Evolutionary conservation across 2,888 invertebrate genomes (phyloP).

Genomic region (Sphaerophoria taeniata): DNA sequence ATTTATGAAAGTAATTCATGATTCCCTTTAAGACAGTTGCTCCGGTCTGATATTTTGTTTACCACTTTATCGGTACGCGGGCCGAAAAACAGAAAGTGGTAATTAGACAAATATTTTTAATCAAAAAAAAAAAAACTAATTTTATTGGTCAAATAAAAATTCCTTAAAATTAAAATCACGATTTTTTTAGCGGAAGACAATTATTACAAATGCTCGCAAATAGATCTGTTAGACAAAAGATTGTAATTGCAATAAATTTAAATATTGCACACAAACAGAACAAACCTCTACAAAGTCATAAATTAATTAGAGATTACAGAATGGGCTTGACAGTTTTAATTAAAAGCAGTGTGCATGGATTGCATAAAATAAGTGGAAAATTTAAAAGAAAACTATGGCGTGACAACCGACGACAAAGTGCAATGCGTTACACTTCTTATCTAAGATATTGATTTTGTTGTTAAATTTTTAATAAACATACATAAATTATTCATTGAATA

Average conservation of each 20-base stretch:
- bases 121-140: slow-evolving; percentile 12
- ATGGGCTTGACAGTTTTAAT: slow-evolving; percentile 59
- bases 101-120: slow-evolving; percentile 30
- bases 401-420: neutral
- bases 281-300: slow-evolving; percentile 55
- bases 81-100: neutral
- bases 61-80: neutral
- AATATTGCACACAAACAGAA: slow-evolving; percentile 49
- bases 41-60: neutral
- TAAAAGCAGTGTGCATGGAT: slow-evolving; percentile 32
- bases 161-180: slow-evolving; percentile 27
- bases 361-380: slow-evolving; percentile 44
- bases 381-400: neutral
- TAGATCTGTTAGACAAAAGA: slow-evolving; percentile 21
- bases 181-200: neutral
- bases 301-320: slow-evolving; percentile 69
- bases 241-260: slow-evolving; percentile 47
- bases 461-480: no score
- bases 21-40: slow-evolving; percentile 22
- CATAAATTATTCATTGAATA: slow-evolving; percentile 41
- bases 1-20: neutral
- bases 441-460: slow-evolving; percentile 46
- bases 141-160: slow-evolving; percentile 41
- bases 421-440: neutral
- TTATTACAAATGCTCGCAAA: slow-evolving; percentile 8